Evolutionary conservation across 2,888 invertebrate genomes (phyloP).

Genomic region (Eumacrocentrus americanus): DNA sequence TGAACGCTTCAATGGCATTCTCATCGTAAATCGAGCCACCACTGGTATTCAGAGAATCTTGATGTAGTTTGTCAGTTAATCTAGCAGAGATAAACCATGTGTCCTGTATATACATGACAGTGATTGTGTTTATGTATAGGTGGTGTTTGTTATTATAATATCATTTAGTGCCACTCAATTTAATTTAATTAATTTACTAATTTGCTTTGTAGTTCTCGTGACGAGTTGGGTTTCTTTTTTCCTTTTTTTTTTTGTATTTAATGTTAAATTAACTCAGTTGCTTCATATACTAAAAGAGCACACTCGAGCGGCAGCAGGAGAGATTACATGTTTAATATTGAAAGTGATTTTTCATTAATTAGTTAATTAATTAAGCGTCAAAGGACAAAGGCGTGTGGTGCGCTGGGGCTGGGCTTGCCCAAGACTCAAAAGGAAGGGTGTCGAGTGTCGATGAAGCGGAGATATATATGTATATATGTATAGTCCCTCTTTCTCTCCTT

Average conservation of each 20-base stretch:
- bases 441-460: slow-evolving; percentile 25
- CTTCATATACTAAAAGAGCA: no score
- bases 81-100: not conserved
- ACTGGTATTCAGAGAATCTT: slow-evolving; percentile 10
- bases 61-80: slow-evolving; percentile 15
- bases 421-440: not conserved
- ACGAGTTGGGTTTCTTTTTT: no score
- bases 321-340: slow-evolving; percentile 13
- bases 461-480: slow-evolving; percentile 14
- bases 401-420: slow-evolving; percentile 13
- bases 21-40: slow-evolving; percentile 11
- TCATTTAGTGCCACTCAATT: no score
- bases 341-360: slow-evolving; percentile 40
- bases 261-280: no score
- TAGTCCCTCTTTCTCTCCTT: not conserved
- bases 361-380: slow-evolving; percentile 43
- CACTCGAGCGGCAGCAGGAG: not conserved
- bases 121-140: no score
- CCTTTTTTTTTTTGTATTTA: not conserved
- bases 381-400: slow-evolving; percentile 28
- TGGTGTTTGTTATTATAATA: no score
- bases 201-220: no score
- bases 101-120: no score
- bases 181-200: no score
- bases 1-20: slow-evolving; percentile 22